Evolutionary conservation across 2,888 invertebrate genomes (phyloP), one percentile per base, ranked within the genome.

Genomic region (Leptura quadrifasciata): DNA sequence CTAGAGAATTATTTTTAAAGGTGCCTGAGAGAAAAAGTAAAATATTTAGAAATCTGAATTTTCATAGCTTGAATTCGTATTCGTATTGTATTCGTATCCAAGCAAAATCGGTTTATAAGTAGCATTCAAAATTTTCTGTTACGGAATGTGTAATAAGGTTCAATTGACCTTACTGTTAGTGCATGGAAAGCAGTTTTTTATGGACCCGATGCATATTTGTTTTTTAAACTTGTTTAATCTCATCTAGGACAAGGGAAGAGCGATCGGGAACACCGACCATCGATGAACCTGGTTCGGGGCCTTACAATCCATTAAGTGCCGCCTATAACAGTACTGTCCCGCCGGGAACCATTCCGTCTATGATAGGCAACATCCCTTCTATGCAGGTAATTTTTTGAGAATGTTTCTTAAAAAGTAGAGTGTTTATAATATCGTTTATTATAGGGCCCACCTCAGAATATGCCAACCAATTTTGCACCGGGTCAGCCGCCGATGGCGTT

Each of bases 221-320:
- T 47, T 47, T 12, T 47, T 47, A n/a, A 21, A 57, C 20, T 0
- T 15, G 1, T 9, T 10, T 31, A 18, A 17, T 0, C 39, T 69
- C 35, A 15, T 69, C 18, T 71, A 71, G 71, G 61, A 24, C 70
- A 10, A 69, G 76, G 9, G 94, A 94, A 87, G 94, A 94, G 84
- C 91, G 94, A 64, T 92, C 94, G 0, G 93, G 93, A 64, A 94
- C 95, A 9, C 94, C 95, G 1, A 94, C 94, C 0, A 92, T 94
- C 65, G 94, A 94, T 84, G 93, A 94, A 87, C 89, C 90, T 17
- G 75, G 76, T 9, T 55, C 76, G 64, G 76, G 76, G 55, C 70
- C 73, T 70, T 73, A 79, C 57, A 80, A 78, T 64, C 79, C 83
- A 27, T 78, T 61, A 12, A 61, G 24, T 52, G 21, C 83, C 27